Conservation (phyloP, 1,140 invertebrate species). For the Drosophila aff. region DNA sequence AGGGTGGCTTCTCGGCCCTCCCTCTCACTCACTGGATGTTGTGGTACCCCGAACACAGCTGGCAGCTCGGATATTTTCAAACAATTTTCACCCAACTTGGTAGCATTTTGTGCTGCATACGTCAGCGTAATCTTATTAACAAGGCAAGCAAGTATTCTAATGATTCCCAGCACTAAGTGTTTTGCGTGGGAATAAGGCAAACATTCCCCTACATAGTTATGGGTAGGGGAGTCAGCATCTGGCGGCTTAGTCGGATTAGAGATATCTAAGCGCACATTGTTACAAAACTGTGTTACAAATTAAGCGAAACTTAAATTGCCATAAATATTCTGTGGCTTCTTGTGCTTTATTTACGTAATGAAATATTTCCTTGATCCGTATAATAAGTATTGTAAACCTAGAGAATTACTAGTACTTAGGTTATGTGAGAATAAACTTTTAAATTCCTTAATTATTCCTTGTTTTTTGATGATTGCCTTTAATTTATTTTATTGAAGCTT, state of each 20-base stretch:
- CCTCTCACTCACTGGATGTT: conserved; percentile 1
- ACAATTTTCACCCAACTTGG: conserved; percentile 25
- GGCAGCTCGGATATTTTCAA: conserved; percentile 19
- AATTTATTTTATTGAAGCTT: neutral
- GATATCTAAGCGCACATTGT: neutral
- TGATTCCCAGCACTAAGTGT: conserved; percentile 31
- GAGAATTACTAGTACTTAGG: conserved; percentile 1
- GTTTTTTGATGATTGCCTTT: neutral
- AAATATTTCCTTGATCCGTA: conserved; percentile 5
- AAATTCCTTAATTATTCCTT: too few species aligned
- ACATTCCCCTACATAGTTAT: neutral
- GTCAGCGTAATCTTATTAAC: conserved; percentile 50
- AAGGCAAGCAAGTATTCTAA: conserved; percentile 42
- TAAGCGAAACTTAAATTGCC: conserved; percentile 11
- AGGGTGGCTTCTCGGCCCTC: conserved; percentile 15
- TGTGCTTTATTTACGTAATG: neutral
- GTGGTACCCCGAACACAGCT: conserved; percentile 24
- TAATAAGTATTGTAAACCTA: neutral
- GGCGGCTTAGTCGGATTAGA: conserved; percentile 34
- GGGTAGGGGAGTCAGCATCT: neutral
- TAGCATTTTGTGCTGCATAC: conserved; percentile 4
- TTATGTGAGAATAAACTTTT: neutral
- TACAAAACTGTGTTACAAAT: neutral
- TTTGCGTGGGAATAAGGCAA: conserved; percentile 5
- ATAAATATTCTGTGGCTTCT: conserved; percentile 16